A percentile compares a stretch with the other conserved stretches of the same genome.
Evolutionary conservation across 2,113 vertebrate species (phyloP).

Genomic region (Danionella cerebrum): DNA sequence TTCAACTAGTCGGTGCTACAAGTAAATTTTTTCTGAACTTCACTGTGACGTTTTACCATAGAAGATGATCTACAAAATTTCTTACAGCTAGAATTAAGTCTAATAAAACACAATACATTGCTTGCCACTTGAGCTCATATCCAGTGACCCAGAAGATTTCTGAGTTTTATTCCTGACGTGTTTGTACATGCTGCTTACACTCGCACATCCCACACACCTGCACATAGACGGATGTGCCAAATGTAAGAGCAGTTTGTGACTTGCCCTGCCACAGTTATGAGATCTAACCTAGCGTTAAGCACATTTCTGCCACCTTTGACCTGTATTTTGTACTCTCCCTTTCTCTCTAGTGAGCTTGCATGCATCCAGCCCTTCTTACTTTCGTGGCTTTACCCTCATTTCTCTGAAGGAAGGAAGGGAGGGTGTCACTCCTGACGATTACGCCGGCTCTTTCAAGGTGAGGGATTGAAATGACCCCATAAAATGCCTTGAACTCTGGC

Average conservation of each 20-base stretch:
- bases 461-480: slow-evolving; percentile 38
- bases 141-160: slow-evolving; percentile 6
- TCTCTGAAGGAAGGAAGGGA: slow-evolving; percentile 87
- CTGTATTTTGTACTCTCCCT: slow-evolving; percentile 38
- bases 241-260: slow-evolving; percentile 20
- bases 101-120: not conserved
- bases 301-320: slow-evolving; percentile 38
- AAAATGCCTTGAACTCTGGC: not conserved
- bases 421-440: slow-evolving; percentile 82
- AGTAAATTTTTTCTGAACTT: too few relatives aligned
- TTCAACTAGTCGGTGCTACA: too few relatives aligned
- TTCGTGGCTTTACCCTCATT: slow-evolving; percentile 89
- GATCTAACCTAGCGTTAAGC: slow-evolving; percentile 24
- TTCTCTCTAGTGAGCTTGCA: slow-evolving; percentile 75
- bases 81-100: too few relatives aligned
- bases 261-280: slow-evolving; percentile 29
- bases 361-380: slow-evolving; percentile 83
- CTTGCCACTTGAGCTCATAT: not conserved
- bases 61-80: too few relatives aligned
- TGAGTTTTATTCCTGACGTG: slow-evolving; percentile 1
- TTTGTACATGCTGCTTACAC: slow-evolving; percentile 18
- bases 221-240: slow-evolving; percentile 3
- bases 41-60: too few relatives aligned
- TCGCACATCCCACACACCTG: not conserved
- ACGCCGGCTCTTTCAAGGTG: slow-evolving; percentile 89